Base-by-base conservation (phyloP, 2,888 invertebrate species). In the Stenotaenia linearis region DNA sequence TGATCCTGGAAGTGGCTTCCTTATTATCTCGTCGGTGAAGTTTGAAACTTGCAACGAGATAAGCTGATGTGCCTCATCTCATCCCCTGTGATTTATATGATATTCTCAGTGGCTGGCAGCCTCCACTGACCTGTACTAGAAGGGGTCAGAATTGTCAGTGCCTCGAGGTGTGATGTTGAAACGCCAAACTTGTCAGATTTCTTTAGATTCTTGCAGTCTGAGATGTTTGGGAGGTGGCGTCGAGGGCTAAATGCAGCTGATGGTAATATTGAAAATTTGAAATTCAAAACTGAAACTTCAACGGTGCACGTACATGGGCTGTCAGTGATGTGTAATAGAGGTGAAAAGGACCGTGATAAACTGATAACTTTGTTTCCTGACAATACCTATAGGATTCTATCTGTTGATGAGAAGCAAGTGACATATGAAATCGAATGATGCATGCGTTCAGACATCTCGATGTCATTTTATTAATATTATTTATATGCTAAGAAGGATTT, bases 31-130 rank as follows among this genome's bases (percentile, higher is more conserved):
- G 69, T 69, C 69, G 25, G 69, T n/a, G 28, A 69, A 69, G 69
- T 69, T 69, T 69, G 69, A 69, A 69, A 69, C 69, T 69, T 69
- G 69, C 69, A 69, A 69, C 69, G 69, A 69, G 69, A 69, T 69
- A 69, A 69, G 69, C 69, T 69, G 69, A 28, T 69, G 69, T 69
- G 69, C 69, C 69, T 69, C 69, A 69, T 69, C 69, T 69, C 69
- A 69, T 69, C 69, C 69, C 69, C 69, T 28, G 69, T 69, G 69
- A 69, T 69, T 69, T 69, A 69, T 69, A 69, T 69, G 69, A 69
- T 69, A 69, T 69, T 28, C 69, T 69, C 69, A 28, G 69, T 69
- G 69, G 69, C 69, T 69, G 69, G 69, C 69, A 69, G 69, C 69
- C 69, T 69, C 69, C 69, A 69, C 69, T 69, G 69, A 69, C 69